Base-by-base conservation (phyloP, 2,113 vertebrate species). In the Macquaria ambigua region DNA sequence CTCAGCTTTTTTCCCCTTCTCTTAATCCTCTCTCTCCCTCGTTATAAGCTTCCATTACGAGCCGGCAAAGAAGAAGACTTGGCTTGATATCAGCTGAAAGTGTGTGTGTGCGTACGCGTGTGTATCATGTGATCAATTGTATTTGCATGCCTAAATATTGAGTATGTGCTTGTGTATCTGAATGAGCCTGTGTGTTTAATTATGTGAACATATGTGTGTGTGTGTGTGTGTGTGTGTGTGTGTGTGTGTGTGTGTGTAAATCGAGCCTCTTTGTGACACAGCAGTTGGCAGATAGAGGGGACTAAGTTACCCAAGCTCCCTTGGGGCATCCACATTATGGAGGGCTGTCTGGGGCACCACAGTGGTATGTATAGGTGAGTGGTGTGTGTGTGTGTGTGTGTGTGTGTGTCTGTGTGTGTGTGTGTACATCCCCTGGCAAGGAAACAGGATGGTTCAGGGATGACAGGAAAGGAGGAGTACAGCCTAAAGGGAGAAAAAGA, bases 201-300 rank as follows among this genome's bases (percentile, higher is more conserved):
- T 46, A 31, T 58, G 55, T 74, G 70, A 55, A 67, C 18, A 39
- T 28, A 67, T 78, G 15, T 79, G 55, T 62, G 41, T 81, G 62
- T 74, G 61, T 76, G 79, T 58, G 46, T 77, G 62, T 25, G 59
- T 68, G 61, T 81, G 68, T 71, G 76, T 74, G 81, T 77, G 83
- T 78, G 77, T 80, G 82, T 69, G 83, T 63, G 95, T 89, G 90
- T 95, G 92, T 94, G 91, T 96, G 97, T 97, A 97, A 97, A 94
- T 93, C 92, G 95, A 97, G 94, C 93, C 87, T 59, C 88, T 95
- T 96, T 95, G 96, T 97, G 96, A 96, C 96, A 97, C 96, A 97
- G 95, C 96, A 97, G 95, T 97, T 98, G 97, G 97, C 96, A 97
- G 96, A 96, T 97, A 97, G 90, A 93, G 94, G 88, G 91, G 83